Evolutionary conservation across 2,888 invertebrate species (phyloP), one percentile per base, ranked within the genome.

Genomic region (Stenotaenia linearis): DNA sequence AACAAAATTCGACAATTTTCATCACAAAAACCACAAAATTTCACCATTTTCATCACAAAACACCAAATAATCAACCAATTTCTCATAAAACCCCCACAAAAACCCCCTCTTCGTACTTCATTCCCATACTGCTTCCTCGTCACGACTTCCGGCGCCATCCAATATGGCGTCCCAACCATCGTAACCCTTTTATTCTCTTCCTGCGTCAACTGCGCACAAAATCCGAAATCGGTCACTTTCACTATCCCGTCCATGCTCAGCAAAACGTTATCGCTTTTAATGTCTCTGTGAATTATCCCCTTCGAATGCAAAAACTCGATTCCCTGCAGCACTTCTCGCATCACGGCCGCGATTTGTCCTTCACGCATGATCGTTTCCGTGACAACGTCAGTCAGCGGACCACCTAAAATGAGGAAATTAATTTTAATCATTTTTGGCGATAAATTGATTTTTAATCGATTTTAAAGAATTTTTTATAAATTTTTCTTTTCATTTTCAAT

Each of bases 311-410:
- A 88, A 87, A 97, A 98, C 81, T 92, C 91, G 75, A 98, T 90
- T 0, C 96, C 98, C 85, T 93, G 91, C 4, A 98, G 87, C 69
- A 93, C 92, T 87, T 98, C 97, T 28, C 92, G 90, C 84, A 96
- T 94, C 6, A 98, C 96, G 1, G 97, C 95, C 0, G 98, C 97
- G 79, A 98, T 98, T 85, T 98, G 98, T 0, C 93, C 92, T 85
- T 98, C 97, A 84, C 96, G 95, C 94, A 98, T 95, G 7, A 97
- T 92, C 0, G 97, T 97, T 87, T 98, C 97, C 0, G 96, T 97
- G 45, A 98, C 98, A 0, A 98, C 97, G 85, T 98, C 97, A 0
- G 98, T 98, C 75, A 98, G 88, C 9, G 97, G 95, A 0, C 98
- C 98, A 6, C 98, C 96, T 83, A 96, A 40, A 2, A 40, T 30